Evolutionary conservation across 2,113 vertebrate genomes (phyloP).

Genomic region (Empidonax traillii): DNA sequence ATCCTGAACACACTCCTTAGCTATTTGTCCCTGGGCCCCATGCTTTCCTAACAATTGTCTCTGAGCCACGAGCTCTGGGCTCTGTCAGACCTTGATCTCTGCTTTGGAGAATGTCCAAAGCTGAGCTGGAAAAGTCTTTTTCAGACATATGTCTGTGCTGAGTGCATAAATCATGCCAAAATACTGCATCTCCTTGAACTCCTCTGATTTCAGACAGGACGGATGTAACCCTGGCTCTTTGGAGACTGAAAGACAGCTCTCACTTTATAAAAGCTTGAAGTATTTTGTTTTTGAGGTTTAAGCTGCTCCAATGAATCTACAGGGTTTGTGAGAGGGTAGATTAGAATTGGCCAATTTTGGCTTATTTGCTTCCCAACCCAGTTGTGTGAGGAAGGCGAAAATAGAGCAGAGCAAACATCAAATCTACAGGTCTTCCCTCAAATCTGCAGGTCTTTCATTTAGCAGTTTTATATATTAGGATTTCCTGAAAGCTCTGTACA

Average conservation of each 20-base stretch:
- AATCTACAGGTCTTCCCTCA: too few species aligned
- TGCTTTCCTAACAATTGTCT: neutral
- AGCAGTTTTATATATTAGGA: neutral
- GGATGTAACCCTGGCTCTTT: neutral
- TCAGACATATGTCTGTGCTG: neutral
- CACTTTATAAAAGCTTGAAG: neutral
- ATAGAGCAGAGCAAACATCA: neutral
- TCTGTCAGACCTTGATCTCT: neutral
- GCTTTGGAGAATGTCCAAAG: neutral
- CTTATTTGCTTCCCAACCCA: neutral
- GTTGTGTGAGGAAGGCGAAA: neutral
- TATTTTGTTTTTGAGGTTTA: neutral
- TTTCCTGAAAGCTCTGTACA: neutral
- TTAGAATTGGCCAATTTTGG: rapidly evolving
- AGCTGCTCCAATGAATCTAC: neutral
- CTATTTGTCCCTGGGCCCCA: neutral
- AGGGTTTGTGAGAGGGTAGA: neutral
- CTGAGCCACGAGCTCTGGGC: neutral
- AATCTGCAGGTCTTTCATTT: neutral
- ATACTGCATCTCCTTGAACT: neutral
- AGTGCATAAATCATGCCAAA: neutral
- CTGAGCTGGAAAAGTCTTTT: neutral
- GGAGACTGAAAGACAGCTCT: neutral
- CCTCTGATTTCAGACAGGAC: neutral
- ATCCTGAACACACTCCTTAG: neutral